A percentile compares a stretch with the other conserved stretches of the same genome.
These are phyloP conservation scores for Minunthozetes semirufus DNA, from an alignment of 2,888 invertebrate species.

Conservation along the genomic window DNA sequence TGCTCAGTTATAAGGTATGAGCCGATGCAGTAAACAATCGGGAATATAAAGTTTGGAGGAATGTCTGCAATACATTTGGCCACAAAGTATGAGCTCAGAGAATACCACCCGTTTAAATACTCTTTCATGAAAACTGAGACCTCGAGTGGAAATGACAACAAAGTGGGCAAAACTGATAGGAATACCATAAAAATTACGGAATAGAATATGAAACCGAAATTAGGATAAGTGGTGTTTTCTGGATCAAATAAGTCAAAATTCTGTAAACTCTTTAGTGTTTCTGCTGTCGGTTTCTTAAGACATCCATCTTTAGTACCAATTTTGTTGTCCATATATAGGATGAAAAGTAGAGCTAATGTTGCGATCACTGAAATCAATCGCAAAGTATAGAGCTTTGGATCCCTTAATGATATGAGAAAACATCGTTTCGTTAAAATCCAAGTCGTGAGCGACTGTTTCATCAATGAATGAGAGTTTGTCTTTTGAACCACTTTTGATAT, in stretches of 20 bases:
- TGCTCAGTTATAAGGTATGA: constrained; percentile 87
- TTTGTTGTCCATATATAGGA: constrained; percentile 34
- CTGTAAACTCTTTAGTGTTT: not conserved
- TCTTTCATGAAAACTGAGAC: constrained; percentile 34
- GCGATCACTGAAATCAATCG: constrained; percentile 34
- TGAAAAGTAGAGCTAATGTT: constrained; percentile 32
- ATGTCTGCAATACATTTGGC: constrained; percentile 37
- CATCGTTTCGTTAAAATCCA: constrained; percentile 33
- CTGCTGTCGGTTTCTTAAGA: constrained; percentile 7
- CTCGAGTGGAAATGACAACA: constrained; percentile 39
- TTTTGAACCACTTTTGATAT: constrained; percentile 34
- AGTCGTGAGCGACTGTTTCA: constrained; percentile 19
- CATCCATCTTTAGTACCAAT: constrained; percentile 37
- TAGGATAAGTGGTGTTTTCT: constrained; percentile 19
- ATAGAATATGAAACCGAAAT: constrained; percentile 47
- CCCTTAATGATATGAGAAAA: constrained; percentile 31
- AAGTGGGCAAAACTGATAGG: constrained; percentile 35
- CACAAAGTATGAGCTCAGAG: constrained; percentile 34
- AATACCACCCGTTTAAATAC: constrained; percentile 39
- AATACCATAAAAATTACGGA: constrained; percentile 36
- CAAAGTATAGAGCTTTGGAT: constrained; percentile 37
- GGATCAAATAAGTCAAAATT: constrained; percentile 20
- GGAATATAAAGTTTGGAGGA: constrained; percentile 64
- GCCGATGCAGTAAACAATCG: constrained; percentile 48
- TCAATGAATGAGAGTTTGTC: constrained; percentile 22